Percentiles rank a stretch among this genome's conserved stretches.
Evolutionary conservation across 1,140 invertebrate species (phyloP).

Genomic region (Sitophilus oryzae): DNA sequence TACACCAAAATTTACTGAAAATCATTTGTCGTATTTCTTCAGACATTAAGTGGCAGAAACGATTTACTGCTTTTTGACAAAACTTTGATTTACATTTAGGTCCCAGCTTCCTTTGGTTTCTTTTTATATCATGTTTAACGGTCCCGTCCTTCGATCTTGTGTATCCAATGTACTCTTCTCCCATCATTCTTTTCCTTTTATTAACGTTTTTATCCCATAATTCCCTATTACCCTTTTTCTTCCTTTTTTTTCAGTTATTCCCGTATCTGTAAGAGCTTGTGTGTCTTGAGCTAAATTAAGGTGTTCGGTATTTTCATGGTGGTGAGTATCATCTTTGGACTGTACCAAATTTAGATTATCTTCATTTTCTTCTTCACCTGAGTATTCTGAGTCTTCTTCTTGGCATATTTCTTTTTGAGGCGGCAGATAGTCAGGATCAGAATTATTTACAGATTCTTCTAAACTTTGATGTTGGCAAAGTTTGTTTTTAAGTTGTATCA

Average conservation of each 20-base stretch:
- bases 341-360: neutral
- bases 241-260: constrained; percentile 6
- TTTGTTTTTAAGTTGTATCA: neutral
- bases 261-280: constrained; percentile 1
- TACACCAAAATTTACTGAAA: constrained; percentile 1
- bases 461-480: neutral
- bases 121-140: constrained; percentile 14
- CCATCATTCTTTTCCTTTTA: constrained; percentile 14
- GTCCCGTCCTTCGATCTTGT: constrained; percentile 9
- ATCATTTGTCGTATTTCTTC: constrained; percentile 8
- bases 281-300: neutral
- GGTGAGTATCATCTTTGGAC: neutral
- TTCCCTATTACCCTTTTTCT: constrained; percentile 6
- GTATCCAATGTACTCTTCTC: constrained; percentile 14
- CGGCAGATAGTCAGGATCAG: neutral
- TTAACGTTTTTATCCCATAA: constrained; percentile 13
- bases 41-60: constrained; percentile 1
- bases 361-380: constrained; percentile 2
- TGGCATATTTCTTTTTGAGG: neutral
- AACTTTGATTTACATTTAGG: constrained; percentile 6
- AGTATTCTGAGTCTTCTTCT: neutral
- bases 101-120: neutral
- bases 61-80: constrained; percentile 13
- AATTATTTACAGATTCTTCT: neutral
- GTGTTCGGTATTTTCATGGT: constrained; percentile 1